Percentiles rank a stretch among this genome's conserved stretches.
These are phyloP conservation scores for Proteles cristata DNA, from an alignment of 2,113 vertebrate species.

Conservation along the genomic window DNA sequence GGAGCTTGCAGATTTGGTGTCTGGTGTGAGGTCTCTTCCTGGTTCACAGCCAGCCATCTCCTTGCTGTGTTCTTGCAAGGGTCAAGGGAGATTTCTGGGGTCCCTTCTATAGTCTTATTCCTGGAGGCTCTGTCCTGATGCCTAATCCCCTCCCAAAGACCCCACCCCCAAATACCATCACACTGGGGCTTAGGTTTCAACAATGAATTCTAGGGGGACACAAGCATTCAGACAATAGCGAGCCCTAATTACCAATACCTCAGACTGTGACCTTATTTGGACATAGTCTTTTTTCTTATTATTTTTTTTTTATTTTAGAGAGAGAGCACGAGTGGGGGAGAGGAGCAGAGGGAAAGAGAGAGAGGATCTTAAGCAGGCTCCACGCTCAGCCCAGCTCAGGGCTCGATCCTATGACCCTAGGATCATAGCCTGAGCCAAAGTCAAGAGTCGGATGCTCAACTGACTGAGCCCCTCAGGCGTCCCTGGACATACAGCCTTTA, in stretches of 20 bases:
- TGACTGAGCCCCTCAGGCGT: no score
- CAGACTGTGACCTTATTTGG: neutral
- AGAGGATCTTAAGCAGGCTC: no score
- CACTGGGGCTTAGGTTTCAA: neutral
- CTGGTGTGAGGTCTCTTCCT: neutral
- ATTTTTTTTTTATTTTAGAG: no score
- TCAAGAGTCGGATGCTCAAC: no score
- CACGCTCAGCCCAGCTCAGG: no score
- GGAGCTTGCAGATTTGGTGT: fast-evolving
- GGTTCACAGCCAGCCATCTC: neutral
- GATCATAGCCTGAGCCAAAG: no score
- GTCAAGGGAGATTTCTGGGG: neutral
- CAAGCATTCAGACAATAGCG: neutral
- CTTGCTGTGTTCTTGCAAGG: neutral
- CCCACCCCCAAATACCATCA: neutral
- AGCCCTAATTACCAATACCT: neutral
- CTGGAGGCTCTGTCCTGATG: neutral
- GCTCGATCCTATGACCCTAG: no score
- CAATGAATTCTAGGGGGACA: neutral
- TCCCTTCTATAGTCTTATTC: neutral
- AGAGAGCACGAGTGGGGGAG: no score
- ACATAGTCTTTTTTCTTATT: neutral
- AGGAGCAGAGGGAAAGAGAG: no score
- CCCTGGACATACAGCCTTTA: neutral
- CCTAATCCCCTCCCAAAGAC: neutral